Base-by-base conservation (phyloP, 2,888 invertebrate species). In the Drosophila putrida region DNA sequence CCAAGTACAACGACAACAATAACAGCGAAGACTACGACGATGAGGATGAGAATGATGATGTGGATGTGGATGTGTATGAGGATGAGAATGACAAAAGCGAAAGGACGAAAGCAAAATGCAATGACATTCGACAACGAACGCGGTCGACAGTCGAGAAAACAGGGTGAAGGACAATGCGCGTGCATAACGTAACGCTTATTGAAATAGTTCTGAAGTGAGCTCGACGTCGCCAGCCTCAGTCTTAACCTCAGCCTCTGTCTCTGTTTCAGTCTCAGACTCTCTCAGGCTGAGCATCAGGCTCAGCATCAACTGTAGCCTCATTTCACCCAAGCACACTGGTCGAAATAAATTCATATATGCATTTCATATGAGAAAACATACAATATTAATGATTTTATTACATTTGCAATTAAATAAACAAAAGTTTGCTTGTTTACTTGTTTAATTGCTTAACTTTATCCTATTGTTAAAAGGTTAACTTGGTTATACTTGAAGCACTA, bases 161-260 rank as follows among this genome's bases (percentile, higher is more conserved):
- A 85, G 82, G 88, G 82, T 82, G 86, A 88, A 88, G 83, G 87
- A 88, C 86, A 86, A 75, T 65, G 75, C 84, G 84, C 88, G 81
- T 87, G 76, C 82, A 81, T 87, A 85, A 74, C 85, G 89, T 61
- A 65, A 74, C 85, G 89, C 82, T 85, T 89, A 85, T 85, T 85
- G 89, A 89, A 85, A 89, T 85, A 85, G 89, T 89, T 85, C 80
- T 84, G 73, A 85, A 85, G 88, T 85, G 89, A 88, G 82, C 85
- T 74, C 82, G 71, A 71, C 80, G 76, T 69, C 82, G 88, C 61
- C 71, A 69, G 59, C 62, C 54, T 63, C 57, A 58, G 57, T 60
- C 33, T 43, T 69, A 59, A 57, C 13, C 25, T n/a, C 44, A 62
- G n/a, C 4, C 35, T 25, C 31, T 9, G 27, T 3, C 33, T 31